Conservation (phyloP, 2,888 invertebrate species). For the Drosophila setosimentum region DNA sequence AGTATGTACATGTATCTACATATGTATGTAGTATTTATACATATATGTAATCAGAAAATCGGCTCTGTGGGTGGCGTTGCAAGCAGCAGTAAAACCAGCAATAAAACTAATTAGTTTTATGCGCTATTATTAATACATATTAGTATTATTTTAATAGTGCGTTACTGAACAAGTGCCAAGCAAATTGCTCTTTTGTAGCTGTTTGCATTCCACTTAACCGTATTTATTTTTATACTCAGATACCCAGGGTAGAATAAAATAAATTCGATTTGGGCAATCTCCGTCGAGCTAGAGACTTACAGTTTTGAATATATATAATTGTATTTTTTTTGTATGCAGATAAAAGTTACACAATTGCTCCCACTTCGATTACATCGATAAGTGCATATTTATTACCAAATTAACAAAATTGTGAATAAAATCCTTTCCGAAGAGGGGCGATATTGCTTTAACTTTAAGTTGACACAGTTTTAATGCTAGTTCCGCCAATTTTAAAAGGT, state of each 20-base stretch:
- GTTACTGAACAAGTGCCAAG: background rate
- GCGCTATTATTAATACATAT: slow-evolving; percentile 1
- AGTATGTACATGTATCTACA: too few species aligned
- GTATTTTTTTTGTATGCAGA: too few species aligned
- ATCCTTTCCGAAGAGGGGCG: background rate
- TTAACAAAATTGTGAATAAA: background rate
- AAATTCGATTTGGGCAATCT: background rate
- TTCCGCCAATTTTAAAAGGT: background rate
- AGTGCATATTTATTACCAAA: background rate
- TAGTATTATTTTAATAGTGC: slow-evolving; percentile 1
- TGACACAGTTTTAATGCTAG: background rate
- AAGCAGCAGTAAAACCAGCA: slow-evolving; percentile 1
- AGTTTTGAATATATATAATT: background rate
- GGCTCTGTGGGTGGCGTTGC: slow-evolving; percentile 16
- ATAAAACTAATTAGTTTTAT: slow-evolving; percentile 14
- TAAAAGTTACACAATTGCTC: too few species aligned
- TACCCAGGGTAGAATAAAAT: background rate
- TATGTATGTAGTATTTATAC: background rate
- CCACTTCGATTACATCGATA: background rate
- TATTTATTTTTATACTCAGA: background rate
- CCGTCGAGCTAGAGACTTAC: background rate
- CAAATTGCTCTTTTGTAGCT: background rate
- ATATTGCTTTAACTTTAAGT: background rate
- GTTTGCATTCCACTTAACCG: slow-evolving; percentile 5
- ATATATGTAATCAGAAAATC: slow-evolving; percentile 1